These are phyloP conservation scores for Helicoverpa assulta DNA, from an alignment of 2,888 invertebrate genomes.

Conservation along the genomic window DNA sequence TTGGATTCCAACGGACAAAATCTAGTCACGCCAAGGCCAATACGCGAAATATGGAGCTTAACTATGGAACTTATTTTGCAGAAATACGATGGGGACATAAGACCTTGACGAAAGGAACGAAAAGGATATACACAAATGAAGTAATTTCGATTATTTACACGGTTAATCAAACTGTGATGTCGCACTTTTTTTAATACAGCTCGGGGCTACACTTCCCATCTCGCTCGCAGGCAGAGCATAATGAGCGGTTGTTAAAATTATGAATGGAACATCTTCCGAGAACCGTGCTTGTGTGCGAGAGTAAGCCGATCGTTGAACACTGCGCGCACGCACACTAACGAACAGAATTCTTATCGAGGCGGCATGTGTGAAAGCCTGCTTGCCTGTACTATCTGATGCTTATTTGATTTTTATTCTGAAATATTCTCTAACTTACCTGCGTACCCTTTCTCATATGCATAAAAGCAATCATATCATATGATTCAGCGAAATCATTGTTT, in stretches of 20 bases:
- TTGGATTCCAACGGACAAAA: constrained; percentile 21
- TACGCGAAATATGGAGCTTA: background rate
- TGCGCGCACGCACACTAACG: constrained; percentile 58
- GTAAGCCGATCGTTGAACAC: constrained; percentile 60
- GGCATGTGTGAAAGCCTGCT: constrained; percentile 66
- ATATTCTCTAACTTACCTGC: constrained; percentile 55
- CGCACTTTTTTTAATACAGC: constrained; percentile 69
- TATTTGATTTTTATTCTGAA: constrained; percentile 65
- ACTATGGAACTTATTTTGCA: background rate
- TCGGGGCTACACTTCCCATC: constrained; percentile 74
- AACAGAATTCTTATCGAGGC: constrained; percentile 60
- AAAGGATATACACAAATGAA: constrained; percentile 32
- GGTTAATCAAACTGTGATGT: constrained; percentile 34
- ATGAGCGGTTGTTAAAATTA: constrained; percentile 88
- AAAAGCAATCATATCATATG: constrained; percentile 38
- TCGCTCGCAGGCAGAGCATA: constrained; percentile 79
- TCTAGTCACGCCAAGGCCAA: background rate
- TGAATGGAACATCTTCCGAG: constrained; percentile 86
- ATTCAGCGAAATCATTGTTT: constrained; percentile 45
- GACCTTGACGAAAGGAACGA: constrained; percentile 1
- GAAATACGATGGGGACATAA: background rate
- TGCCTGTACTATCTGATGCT: constrained; percentile 64
- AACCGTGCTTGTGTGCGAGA: constrained; percentile 67
- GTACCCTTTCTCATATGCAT: constrained; percentile 39
- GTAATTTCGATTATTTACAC: constrained; percentile 32